These are phyloP conservation scores for Ceraclea dissimilis DNA, from an alignment of 2,888 invertebrate species.

Conservation along the genomic window DNA sequence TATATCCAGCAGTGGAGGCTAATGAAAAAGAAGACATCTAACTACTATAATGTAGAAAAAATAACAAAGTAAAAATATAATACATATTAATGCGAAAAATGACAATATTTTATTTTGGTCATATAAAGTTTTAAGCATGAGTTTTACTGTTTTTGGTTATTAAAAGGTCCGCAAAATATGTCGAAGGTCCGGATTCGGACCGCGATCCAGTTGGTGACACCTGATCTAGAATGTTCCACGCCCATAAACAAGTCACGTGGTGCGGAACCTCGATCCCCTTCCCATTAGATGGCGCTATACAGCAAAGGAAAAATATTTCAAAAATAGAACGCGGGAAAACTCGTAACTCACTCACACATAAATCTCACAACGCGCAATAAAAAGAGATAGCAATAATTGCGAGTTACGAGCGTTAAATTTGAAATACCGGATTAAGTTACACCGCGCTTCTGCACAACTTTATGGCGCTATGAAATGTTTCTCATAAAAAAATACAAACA, in stretches of 20 bases:
- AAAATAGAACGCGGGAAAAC: constrained; percentile 28
- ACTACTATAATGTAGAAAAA: too few species aligned
- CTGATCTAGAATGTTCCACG: constrained; percentile 31
- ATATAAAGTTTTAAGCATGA: too few species aligned
- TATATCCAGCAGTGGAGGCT: too few species aligned
- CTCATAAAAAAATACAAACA: neutral
- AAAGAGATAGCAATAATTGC: constrained; percentile 22
- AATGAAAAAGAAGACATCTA: too few species aligned
- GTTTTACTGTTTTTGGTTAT: too few species aligned
- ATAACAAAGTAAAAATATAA: too few species aligned
- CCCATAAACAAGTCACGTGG: constrained; percentile 45
- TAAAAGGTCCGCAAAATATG: too few species aligned
- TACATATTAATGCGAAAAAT: too few species aligned
- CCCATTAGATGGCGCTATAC: constrained; percentile 5
- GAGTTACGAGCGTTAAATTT: constrained; percentile 17
- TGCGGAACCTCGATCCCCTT: constrained; percentile 10
- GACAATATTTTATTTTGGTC: too few species aligned
- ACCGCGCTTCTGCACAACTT: neutral
- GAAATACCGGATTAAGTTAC: constrained; percentile 6
- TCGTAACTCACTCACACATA: constrained; percentile 22
- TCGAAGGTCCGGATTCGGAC: too few species aligned
- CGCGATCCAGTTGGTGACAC: too few species aligned
- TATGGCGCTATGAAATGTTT: neutral
- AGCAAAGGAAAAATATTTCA: constrained; percentile 12
- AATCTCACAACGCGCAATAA: constrained; percentile 13